Evolutionary conservation across 2,888 invertebrate species (phyloP), one percentile per base, ranked within the genome.

Genomic region (Aphrophora alni): DNA sequence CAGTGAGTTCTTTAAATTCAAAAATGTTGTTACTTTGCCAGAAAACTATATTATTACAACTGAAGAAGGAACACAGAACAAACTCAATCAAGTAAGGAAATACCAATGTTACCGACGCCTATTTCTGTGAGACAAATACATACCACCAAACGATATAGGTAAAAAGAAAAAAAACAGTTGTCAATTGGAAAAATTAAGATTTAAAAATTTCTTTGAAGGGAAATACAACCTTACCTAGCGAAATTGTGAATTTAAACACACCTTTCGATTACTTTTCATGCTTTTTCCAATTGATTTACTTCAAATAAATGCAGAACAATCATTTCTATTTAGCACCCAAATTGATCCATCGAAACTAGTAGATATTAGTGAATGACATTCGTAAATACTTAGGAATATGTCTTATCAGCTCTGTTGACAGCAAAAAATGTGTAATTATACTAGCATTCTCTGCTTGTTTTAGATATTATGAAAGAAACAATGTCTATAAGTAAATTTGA

Each of bases 381-480:
- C 17, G 68, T 25, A 76, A 76, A 76, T 68, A 59, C 28, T 27
- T 25, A 3, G 59, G 76, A 7, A 76, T 76, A 28, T 76, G 68
- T 27, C 21, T 76, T 27, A 21, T 76, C 25, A 76, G 59, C 33
- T 76, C 76, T 12, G 26, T 51, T 33, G 76, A 59, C 76, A 33
- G 69, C 69, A 27, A 76, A 76, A 33, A 68, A 76, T 76, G 21
- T 76, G 33, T 27, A 33, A 59, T 68, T 17, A n/a, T 76, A 76
- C 68, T 76, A 68, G 76, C 28, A 76, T 68, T 28, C 76, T 69
- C 21, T 68, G 28, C 12, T 76, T 28, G 76, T 68, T 26, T 24
- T 76, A 28, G 76, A 76, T 68, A 76, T 68, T 68, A 76, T 76
- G 14, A 78, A 70, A 68, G 38, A 80, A 70, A 69, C 69, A 4